Base-by-base conservation (phyloP, 2,888 invertebrate species). In the Blastobasis lacticolella region DNA sequence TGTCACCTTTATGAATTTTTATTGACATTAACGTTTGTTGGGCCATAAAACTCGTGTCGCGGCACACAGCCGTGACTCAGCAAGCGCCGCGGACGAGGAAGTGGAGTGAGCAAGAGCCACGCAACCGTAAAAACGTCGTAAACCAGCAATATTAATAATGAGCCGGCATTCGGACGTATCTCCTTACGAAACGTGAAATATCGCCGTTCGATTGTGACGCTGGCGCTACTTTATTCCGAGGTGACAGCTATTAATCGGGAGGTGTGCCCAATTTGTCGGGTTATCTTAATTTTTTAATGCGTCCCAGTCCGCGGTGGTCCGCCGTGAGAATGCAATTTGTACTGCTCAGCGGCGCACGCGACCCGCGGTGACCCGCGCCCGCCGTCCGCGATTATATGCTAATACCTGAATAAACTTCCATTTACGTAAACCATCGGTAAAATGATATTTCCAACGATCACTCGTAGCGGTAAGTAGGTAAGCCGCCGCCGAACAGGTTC, bases 321-420 rank as follows among this genome's bases (percentile, higher is more conserved):
- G 60, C 42, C 77, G 76, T 76, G 83, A 78, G 76, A 74, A 67
- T 69, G 76, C 77, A 78, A 82, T 83, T 83, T 81, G 83, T 78
- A 64, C 55, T 62, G 62, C 59, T 59, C 61, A 57, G 58, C 55
- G 55, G 52, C 51, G 63, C 64, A 42, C 62, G 66, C 68, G 80
- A 78, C 81, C 75, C 66, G 59, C 64, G 61, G 59, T 64, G 61
- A 71, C 77, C 75, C 23, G 48, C 37, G 52, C 53, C 63, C 60
- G 56, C 57, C 60, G 50, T 47, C 52, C 53, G 51, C 73, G 74
- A 76, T 81, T 78, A 75, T 81, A 80, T 81, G 83, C 78, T 81
- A 81, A 81, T 81, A 70, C 63, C 58, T 51, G 60, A 67, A 70
- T 69, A 67, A 71, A 70, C 67, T 66, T 64, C 66, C 69, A 60